These are phyloP conservation scores for Epistrophe eligans DNA, from an alignment of 2,888 invertebrate genomes.

Conservation along the genomic window DNA sequence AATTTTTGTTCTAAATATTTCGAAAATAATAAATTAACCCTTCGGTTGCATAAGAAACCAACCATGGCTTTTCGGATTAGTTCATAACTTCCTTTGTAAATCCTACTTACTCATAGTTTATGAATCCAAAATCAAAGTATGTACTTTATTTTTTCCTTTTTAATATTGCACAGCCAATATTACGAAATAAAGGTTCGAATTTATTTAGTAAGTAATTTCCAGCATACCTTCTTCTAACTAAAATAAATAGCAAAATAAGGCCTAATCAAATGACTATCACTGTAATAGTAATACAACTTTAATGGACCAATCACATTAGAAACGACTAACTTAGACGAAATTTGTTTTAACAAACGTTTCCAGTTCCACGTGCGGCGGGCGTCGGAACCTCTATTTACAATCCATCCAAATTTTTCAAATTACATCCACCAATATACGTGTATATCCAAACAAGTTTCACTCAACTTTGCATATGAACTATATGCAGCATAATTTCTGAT, in stretches of 20 bases:
- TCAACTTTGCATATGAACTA: constrained; percentile 25
- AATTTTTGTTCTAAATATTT: too few species aligned
- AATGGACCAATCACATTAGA: constrained; percentile 39
- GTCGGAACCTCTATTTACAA: constrained; percentile 1
- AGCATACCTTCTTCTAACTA: not conserved
- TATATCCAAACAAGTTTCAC: constrained; percentile 58
- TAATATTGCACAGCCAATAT: too few species aligned
- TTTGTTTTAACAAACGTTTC: constrained; percentile 6
- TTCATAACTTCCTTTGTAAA: too few species aligned
- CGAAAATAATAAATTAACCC: too few species aligned
- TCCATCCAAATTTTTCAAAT: constrained; percentile 37
- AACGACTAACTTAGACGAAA: constrained; percentile 27
- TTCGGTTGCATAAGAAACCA: too few species aligned
- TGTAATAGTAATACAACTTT: constrained; percentile 23
- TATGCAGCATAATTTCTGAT: constrained; percentile 21
- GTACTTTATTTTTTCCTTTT: too few species aligned
- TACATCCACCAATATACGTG: constrained; percentile 13
- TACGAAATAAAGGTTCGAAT: too few species aligned
- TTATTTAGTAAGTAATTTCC: too few species aligned
- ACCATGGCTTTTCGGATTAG: too few species aligned
- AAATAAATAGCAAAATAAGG: not conserved
- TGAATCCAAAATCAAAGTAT: too few species aligned
- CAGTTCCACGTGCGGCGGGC: not conserved
- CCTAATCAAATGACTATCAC: not conserved
- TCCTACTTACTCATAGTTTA: too few species aligned